Conservation (phyloP, 1,140 invertebrate genomes). For the Mylabris phalerata region DNA sequence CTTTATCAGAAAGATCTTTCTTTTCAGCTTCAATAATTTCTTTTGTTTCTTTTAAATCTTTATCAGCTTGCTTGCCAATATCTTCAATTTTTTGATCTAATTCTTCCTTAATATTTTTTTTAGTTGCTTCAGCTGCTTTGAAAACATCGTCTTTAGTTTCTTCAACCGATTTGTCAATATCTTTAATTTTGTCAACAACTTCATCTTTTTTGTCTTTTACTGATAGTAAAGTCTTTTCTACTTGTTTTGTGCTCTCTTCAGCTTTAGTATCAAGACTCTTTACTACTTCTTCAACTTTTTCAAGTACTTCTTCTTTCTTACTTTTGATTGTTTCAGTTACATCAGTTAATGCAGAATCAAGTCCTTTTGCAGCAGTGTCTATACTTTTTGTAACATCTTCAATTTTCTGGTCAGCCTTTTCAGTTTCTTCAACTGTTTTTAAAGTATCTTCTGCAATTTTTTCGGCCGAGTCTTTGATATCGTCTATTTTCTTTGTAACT, state of each 20-base stretch:
- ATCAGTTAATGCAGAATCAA: background rate
- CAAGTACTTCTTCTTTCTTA: conserved; percentile 5
- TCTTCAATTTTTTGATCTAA: background rate
- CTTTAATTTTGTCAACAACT: no score
- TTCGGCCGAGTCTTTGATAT: background rate
- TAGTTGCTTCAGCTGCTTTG: background rate
- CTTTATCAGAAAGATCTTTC: background rate
- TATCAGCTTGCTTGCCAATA: background rate
- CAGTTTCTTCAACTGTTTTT: background rate
- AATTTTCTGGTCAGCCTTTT: no score
- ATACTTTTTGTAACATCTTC: no score
- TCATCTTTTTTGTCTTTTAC: no score
- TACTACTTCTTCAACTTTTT: background rate
- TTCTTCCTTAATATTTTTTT: background rate
- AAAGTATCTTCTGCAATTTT: background rate
- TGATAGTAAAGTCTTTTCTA: background rate
- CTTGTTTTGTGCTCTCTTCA: background rate
- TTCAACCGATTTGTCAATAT: no score
- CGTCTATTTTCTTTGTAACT: background rate
- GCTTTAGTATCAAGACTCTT: background rate
- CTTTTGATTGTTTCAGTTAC: conserved; percentile 4
- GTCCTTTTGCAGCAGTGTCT: no score
- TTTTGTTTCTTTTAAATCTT: background rate
- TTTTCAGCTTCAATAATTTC: background rate
- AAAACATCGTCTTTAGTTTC: background rate